These are phyloP conservation scores for Probosciger aterrimus DNA, from an alignment of 2,113 vertebrate species.

Conservation along the genomic window DNA sequence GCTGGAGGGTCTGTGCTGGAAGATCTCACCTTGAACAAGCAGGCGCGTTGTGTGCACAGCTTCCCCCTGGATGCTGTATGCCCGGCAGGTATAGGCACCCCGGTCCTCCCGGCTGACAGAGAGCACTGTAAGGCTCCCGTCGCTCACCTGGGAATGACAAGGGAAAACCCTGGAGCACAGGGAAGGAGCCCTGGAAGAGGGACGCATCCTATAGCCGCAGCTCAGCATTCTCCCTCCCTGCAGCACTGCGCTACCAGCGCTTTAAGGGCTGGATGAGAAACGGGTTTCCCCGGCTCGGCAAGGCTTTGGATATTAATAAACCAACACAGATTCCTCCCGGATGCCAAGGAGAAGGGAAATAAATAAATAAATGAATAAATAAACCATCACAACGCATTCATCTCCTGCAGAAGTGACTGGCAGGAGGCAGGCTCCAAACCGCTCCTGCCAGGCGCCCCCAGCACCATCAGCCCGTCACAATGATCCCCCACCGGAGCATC, in stretches of 20 bases:
- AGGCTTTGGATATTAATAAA: slow-evolving; percentile 49
- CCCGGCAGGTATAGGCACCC: slow-evolving; percentile 94
- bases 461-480: not conserved
- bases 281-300: slow-evolving; percentile 23
- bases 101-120: slow-evolving; percentile 89
- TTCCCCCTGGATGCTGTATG: slow-evolving; percentile 96
- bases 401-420: slow-evolving; percentile 6
- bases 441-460: not conserved
- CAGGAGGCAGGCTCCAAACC: not conserved
- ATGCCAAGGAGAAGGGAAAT: not conserved
- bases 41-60: slow-evolving; percentile 94
- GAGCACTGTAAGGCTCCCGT: slow-evolving; percentile 90
- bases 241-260: not conserved
- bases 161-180: not conserved
- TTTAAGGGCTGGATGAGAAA: not conserved
- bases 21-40: slow-evolving; percentile 90
- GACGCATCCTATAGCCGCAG: not conserved
- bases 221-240: not conserved
- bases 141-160: slow-evolving; percentile 79
- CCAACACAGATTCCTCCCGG: not conserved
- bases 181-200: not conserved
- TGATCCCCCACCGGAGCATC: not conserved
- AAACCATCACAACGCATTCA: not conserved
- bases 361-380: not conserved
- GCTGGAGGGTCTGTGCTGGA: not conserved